Conservation (phyloP, 2,888 invertebrate genomes). For the Aproaerema taeniolella region DNA sequence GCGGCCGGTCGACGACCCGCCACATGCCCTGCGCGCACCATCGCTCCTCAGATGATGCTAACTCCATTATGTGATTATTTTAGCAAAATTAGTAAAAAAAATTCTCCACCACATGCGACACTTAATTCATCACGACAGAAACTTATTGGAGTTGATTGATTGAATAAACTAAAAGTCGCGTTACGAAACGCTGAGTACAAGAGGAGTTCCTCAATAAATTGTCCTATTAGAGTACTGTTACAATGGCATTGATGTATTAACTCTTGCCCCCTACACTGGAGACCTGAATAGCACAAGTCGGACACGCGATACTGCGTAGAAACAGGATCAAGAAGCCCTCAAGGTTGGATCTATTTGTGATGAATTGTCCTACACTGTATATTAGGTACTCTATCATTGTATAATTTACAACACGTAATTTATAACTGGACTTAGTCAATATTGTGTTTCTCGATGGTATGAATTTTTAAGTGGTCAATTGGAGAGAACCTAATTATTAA, state of each 20-base stretch:
- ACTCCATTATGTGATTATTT: constrained; percentile 50
- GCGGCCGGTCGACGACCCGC: constrained; percentile 73
- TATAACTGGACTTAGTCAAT: constrained; percentile 1
- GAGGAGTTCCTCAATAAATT: constrained; percentile 7
- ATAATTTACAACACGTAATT: constrained; percentile 1
- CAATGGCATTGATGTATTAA: constrained; percentile 27
- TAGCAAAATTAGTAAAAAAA: constrained; percentile 37
- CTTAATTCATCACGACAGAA: neutral
- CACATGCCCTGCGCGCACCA: constrained; percentile 69
- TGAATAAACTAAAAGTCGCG: neutral
- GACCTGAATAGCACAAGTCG: constrained; percentile 58
- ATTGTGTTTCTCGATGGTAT: neutral
- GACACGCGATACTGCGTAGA: constrained; percentile 58
- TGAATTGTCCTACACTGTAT: constrained; percentile 48
- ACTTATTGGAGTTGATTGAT: constrained; percentile 10
- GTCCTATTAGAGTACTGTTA: constrained; percentile 5
- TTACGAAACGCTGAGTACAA: neutral
- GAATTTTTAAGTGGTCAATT: constrained; percentile 31
- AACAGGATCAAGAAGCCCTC: constrained; percentile 66
- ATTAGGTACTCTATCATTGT: constrained; percentile 13
- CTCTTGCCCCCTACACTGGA: constrained; percentile 40
- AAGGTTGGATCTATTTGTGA: constrained; percentile 71
- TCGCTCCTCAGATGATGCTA: constrained; percentile 54
- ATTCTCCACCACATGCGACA: neutral
- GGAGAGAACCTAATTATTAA: constrained; percentile 40